Base-by-base conservation (phyloP, 2,797 vertebrate species). In the Taenioides sp. region DNA sequence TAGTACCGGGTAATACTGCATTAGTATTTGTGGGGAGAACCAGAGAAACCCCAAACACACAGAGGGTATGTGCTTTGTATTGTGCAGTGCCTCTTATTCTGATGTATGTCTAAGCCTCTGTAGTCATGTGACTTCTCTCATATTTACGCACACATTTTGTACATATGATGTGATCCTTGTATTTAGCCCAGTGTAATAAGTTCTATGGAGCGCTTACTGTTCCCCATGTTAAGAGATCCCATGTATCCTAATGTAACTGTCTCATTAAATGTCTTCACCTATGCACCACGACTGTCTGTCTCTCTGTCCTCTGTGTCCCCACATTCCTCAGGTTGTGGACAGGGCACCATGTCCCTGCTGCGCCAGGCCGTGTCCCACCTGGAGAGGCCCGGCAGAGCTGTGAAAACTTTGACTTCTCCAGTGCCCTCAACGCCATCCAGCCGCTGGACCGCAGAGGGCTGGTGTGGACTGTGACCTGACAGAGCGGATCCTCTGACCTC, bases 261-360 rank as follows among this genome's bases (percentile, higher is more conserved):
- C 60, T 37, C 55, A 58, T 58, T 58, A 58, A 58, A 58, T 58
- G 23, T 25, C 55, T 58, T 58, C 55, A 58, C 55, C 50, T 25
- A 22, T 58, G 55, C 55, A 57, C 22, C 52, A n/a, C 3, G 1
- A n/a, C 6, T 54, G 50, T 54, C 18, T 52, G 52, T 54, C 20
- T 11, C 20, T 54, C 7, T 54, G 7, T 10, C 20, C 52, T 54
- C 20, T 47, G 43, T 47, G 14, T 17, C 43, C 37, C 43, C 14
- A 17, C 43, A 47, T 4, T 47, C 43, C 43, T 47, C 43, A 43
- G 11, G 3, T 11, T 47, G 14, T 47, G 43, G 12, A 43, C 2
- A 43, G 40, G 11, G 12, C 10, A 43, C 37, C 1, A 11, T 40
- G 37, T 40, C 37, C 37, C 37, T 40, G 37, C 37, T 40, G 37